A percentile compares a stretch with the other conserved stretches of the same genome.
These are phyloP conservation scores for Ceraclea dissimilis DNA, from an alignment of 2,888 invertebrate species.

Conservation along the genomic window DNA sequence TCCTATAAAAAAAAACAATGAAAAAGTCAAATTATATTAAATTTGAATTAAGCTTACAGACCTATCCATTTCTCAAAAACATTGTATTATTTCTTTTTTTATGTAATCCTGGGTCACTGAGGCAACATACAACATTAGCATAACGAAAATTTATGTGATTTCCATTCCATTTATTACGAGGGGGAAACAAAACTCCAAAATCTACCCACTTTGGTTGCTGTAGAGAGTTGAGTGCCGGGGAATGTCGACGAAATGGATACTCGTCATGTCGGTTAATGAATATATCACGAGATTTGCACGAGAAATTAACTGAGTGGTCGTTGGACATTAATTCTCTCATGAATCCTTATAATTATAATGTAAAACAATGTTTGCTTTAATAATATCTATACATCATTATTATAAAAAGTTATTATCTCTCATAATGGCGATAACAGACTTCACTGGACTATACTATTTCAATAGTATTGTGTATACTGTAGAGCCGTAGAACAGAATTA, in stretches of 20 bases:
- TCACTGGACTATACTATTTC: no score
- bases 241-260: background rate
- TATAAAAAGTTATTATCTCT: no score
- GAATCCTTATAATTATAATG: no score
- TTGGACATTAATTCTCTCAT: no score
- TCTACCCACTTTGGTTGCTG: background rate
- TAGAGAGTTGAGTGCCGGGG: background rate
- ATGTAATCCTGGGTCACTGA: background rate
- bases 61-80: background rate
- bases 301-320: background rate
- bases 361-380: no score
- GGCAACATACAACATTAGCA: constrained; percentile 2
- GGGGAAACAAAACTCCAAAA: background rate
- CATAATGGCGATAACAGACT: no score
- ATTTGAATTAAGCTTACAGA: no score
- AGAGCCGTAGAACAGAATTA: no score
- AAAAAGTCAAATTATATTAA: no score
- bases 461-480: no score
- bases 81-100: background rate
- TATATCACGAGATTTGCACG: background rate
- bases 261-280: constrained; percentile 1
- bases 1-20: no score
- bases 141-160: constrained; percentile 3
- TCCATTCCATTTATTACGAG: background rate
- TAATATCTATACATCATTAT: no score